Evolutionary conservation across 2,113 vertebrate species (phyloP), one percentile per base, ranked within the genome.

Genomic region (Oncorhynchus kisutch): DNA sequence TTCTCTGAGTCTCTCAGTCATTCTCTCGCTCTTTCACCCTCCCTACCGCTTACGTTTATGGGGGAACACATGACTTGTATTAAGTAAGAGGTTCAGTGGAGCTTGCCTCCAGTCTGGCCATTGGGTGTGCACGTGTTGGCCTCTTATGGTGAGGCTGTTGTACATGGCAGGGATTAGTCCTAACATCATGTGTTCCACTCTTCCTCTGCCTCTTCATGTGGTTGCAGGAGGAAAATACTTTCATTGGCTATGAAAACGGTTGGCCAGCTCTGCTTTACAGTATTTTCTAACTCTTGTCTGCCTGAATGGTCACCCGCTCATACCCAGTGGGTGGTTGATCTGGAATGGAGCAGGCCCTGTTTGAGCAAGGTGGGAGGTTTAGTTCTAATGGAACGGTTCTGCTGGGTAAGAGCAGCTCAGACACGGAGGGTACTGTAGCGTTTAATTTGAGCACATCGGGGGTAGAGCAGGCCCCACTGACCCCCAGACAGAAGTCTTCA

Each of bases 151-250:
- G 82, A 66, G 70, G 70, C 65, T 86, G 88, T 83, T 88, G 73
- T 85, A 82, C 78, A 85, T 83, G 85, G 82, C 86, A 77, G 74
- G 69, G 78, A 79, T 87, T 80, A 82, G 67, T 29, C 54, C 83
- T 83, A 62, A 81, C 84, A 85, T 89, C 86, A 86, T 87, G 78
- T 82, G 79, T 87, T 90, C 85, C 83, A 72, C 78, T 79, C 74
- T 31, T 25, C 34, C 75, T 79, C 65, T 13, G 14, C 29, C n/a
- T 73, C 75, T 87, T 83, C 65, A 81, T 87, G 86, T 87, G 84
- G 90, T 78, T 65, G 70, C 84, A 79, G 31, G 72, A 86, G 82
- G 39, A 85, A 88, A 80, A 88, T 72, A 71, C 73, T 85, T 81
- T 77, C 78, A 81, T 74, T 69, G 67, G 51, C 70, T 76, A 75